These are phyloP conservation scores for Sericinus montela DNA, from an alignment of 2,888 invertebrate species.

Conservation along the genomic window DNA sequence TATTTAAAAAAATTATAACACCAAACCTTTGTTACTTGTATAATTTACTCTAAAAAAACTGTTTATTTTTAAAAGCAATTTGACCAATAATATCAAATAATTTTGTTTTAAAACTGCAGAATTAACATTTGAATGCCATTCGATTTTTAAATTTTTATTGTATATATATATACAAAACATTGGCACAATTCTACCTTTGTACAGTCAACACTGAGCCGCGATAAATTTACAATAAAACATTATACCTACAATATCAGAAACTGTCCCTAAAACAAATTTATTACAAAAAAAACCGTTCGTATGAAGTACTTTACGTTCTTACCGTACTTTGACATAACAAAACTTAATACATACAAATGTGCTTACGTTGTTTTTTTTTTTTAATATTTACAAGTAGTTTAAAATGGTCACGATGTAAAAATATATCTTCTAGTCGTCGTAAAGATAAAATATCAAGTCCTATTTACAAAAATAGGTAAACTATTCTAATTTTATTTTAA, in stretches of 20 bases:
- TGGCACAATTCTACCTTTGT: conserved; percentile 2
- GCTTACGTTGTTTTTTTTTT: conserved; percentile 2
- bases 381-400: conserved; percentile 12
- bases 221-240: not conserved
- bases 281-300: conserved; percentile 13
- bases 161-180: conserved; percentile 10
- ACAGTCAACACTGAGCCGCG: conserved; percentile 5
- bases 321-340: no score
- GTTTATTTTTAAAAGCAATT: no score
- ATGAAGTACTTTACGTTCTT: not conserved
- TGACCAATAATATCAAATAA: no score
- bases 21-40: no score
- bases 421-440: conserved; percentile 28
- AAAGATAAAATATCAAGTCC: conserved; percentile 23
- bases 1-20: no score
- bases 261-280: conserved; percentile 15
- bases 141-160: not conserved
- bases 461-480: conserved; percentile 27
- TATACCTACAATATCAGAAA: conserved; percentile 12
- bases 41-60: no score
- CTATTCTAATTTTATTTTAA: conserved; percentile 4
- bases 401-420: conserved; percentile 31
- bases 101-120: no score
- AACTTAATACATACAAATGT: conserved; percentile 12
- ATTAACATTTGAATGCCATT: not conserved